Conservation (phyloP, 1,140 invertebrate genomes). For the Anastrepha ludens region DNA sequence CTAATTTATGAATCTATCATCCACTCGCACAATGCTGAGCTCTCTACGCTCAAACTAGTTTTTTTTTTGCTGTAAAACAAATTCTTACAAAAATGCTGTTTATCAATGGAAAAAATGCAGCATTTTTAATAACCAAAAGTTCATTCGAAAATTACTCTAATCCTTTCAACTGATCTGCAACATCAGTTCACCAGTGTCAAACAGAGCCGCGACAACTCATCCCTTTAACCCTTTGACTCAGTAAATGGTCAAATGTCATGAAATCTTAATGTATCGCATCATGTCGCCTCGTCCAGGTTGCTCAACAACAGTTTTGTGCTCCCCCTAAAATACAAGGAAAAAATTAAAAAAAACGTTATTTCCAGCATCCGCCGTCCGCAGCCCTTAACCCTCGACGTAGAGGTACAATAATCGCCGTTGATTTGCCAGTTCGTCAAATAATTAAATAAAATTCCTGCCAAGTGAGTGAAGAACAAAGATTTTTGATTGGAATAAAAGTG, state of each 20-base stretch:
- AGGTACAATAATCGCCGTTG: background rate
- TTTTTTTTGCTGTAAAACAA: background rate
- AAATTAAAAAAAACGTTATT: background rate
- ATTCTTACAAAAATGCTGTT: background rate
- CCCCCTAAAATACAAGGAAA: background rate
- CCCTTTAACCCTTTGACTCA: background rate
- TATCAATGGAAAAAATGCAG: background rate
- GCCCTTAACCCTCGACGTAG: background rate
- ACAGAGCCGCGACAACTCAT: background rate
- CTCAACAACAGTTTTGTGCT: background rate
- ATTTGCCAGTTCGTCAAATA: slow-evolving; percentile 47
- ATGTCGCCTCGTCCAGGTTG: background rate
- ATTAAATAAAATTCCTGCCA: slow-evolving; percentile 23
- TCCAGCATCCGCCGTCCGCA: background rate
- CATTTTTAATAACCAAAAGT: background rate
- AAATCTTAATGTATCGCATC: background rate
- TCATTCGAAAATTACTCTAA: background rate
- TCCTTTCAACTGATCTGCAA: slow-evolving; percentile 1
- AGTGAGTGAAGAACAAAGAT: background rate
- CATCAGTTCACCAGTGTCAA: background rate
- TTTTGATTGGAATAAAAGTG: slow-evolving; percentile 25
- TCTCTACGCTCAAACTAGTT: background rate
- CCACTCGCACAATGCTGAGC: no score
- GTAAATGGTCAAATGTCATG: slow-evolving; percentile 50
- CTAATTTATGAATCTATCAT: no score